Conservation (phyloP, 2,797 vertebrate genomes). For the Gobio occitaniae region DNA sequence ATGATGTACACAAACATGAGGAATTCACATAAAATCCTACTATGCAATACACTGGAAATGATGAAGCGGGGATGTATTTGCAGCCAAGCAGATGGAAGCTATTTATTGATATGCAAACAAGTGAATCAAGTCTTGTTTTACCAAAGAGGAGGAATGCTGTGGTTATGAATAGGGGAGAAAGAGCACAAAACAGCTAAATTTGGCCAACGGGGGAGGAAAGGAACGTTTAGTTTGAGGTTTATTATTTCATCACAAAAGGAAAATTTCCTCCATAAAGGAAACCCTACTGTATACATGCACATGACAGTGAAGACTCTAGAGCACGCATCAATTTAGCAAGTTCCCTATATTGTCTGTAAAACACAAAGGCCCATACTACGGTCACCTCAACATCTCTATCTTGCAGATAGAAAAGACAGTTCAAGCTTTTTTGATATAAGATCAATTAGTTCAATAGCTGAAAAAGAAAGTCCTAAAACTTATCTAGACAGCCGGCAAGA, state of each 20-base stretch:
- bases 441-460: constrained; percentile 54
- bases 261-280: neutral
- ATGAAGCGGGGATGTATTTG: constrained; percentile 40
- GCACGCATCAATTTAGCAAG: neutral
- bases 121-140: constrained; percentile 56
- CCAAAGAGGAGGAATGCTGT: constrained; percentile 53
- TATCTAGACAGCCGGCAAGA: constrained; percentile 34
- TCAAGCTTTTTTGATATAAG: constrained; percentile 26
- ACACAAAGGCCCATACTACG: neutral
- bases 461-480: constrained; percentile 26
- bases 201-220: constrained; percentile 33
- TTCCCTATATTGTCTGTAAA: neutral
- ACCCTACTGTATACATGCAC: neutral
- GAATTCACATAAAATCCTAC: constrained; percentile 46
- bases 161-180: constrained; percentile 37
- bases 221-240: constrained; percentile 44
- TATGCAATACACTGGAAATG: constrained; percentile 42
- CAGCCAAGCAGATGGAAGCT: constrained; percentile 55
- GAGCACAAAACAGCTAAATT: constrained; percentile 39
- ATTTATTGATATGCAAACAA: constrained; percentile 62
- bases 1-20: constrained; percentile 44
- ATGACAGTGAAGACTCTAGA: neutral
- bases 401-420: constrained; percentile 41
- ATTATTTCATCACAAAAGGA: constrained; percentile 5
- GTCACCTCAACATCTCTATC: neutral